Conservation (phyloP, 2,797 vertebrate genomes). For the Artibeus lituratus region DNA sequence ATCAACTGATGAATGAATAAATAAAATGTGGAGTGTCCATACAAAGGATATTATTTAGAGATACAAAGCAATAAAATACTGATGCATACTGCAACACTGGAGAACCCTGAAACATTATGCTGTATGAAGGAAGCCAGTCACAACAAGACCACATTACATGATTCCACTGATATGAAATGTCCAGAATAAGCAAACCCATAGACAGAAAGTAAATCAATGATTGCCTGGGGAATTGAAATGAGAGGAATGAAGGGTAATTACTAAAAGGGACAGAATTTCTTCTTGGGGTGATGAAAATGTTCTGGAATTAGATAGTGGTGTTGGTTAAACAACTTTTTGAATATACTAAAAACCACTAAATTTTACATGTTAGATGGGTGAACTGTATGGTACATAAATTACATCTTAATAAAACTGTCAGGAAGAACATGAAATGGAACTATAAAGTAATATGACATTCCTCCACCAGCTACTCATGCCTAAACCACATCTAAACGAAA, state of each 20-base stretch:
- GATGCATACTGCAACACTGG: not conserved
- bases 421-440: not conserved
- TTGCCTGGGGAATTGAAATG: not conserved
- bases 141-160: not conserved
- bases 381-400: not conserved
- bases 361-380: not conserved
- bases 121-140: not conserved
- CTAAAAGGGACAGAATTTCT: not conserved
- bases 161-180: not conserved
- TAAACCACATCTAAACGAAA: not conserved
- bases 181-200: slow-evolving; percentile 1
- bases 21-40: not conserved
- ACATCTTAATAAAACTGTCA: slow-evolving; percentile 7
- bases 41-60: not conserved
- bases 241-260: not conserved
- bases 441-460: not conserved
- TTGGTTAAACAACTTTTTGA: not conserved
- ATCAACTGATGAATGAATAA: not conserved
- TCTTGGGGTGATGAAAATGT: not conserved
- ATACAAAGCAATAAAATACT: not conserved
- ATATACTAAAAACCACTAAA: not conserved
- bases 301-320: slow-evolving; percentile 16
- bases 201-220: not conserved
- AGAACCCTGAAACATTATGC: not conserved
- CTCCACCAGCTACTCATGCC: not conserved